phyloP scores from a whole-genome alignment of 2,888 invertebrate species.

The Cryptus viduatorius region DNA sequence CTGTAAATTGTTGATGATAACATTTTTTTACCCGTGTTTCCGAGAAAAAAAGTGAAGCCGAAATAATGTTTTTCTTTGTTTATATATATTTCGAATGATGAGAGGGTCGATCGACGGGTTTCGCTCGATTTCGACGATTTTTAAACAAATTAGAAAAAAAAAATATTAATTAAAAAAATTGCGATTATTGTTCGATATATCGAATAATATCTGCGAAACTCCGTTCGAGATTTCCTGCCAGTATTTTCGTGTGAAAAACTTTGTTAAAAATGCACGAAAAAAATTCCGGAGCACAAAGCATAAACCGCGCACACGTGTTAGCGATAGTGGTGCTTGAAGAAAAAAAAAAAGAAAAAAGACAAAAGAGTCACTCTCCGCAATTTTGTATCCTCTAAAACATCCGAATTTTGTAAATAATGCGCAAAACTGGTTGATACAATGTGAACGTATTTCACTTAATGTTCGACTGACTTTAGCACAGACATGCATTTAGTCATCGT shows the following conservation, averaged over 20 bases:
- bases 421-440: constrained; percentile 45
- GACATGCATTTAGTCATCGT: constrained; percentile 59
- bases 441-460: constrained; percentile 40
- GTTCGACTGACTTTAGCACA: constrained; percentile 45
- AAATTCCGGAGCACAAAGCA: constrained; percentile 42
- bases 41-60: neutral
- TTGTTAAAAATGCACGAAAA: neutral
- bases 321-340: constrained; percentile 42
- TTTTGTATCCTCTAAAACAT: constrained; percentile 49
- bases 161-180: neutral
- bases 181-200: neutral
- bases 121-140: neutral
- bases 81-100: constrained; percentile 39
- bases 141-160: constrained; percentile 10
- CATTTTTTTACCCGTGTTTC: constrained; percentile 24
- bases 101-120: neutral
- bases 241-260: constrained; percentile 48
- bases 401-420: constrained; percentile 60
- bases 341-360: constrained; percentile 14
- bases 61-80: constrained; percentile 11
- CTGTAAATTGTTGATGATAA: constrained; percentile 59
- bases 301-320: constrained; percentile 38
- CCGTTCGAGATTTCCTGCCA: constrained; percentile 34
- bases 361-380: constrained; percentile 46
- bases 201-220: constrained; percentile 32